These are phyloP conservation scores for Melikaiella ostensackeni DNA, from an alignment of 2,888 invertebrate species.

Conservation along the genomic window DNA sequence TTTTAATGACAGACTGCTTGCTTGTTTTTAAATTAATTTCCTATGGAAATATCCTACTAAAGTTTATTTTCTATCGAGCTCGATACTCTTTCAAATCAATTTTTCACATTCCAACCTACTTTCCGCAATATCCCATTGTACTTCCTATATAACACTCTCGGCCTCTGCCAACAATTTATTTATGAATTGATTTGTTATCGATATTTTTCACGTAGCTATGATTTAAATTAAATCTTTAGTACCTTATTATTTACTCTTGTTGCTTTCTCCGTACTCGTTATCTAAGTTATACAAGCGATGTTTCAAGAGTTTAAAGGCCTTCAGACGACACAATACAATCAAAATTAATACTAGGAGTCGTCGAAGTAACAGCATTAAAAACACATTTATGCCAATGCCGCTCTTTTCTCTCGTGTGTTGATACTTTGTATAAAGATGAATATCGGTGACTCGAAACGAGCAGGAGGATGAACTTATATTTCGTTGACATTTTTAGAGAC, in stretches of 20 bases:
- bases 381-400: neutral
- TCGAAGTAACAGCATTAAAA: neutral
- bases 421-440: conserved; percentile 9
- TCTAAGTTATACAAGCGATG: conserved; percentile 44
- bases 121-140: conserved; percentile 43
- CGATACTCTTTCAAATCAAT: conserved; percentile 40
- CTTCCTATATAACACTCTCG: conserved; percentile 66
- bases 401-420: conserved; percentile 4
- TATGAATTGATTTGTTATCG: conserved; percentile 62
- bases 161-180: conserved; percentile 63
- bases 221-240: conserved; percentile 65
- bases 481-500: conserved; percentile 12
- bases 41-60: neutral
- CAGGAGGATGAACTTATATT: conserved; percentile 16
- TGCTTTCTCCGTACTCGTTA: conserved; percentile 55
- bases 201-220: conserved; percentile 63
- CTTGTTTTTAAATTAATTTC: conserved; percentile 27
- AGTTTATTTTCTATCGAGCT: conserved; percentile 1
- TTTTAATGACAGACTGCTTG: neutral
- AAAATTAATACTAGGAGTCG: conserved; percentile 9
- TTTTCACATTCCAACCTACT: conserved; percentile 58
- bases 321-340: conserved; percentile 48
- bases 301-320: conserved; percentile 61
- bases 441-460: conserved; percentile 5
- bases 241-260: conserved; percentile 60